Base-by-base conservation (phyloP, 2,888 invertebrate species). In the Siphonodentalium dalli region DNA sequence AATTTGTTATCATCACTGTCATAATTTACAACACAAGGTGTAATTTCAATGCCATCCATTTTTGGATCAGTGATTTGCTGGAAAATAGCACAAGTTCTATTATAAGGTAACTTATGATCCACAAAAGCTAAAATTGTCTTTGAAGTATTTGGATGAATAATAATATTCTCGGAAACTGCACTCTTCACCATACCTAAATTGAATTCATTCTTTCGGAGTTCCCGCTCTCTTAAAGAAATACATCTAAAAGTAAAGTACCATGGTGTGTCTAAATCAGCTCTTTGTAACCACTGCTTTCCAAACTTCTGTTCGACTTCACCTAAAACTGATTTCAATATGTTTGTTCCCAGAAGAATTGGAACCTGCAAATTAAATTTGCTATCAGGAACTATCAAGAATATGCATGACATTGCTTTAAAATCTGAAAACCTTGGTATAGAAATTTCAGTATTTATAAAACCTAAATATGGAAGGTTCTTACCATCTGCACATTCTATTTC, bases 401-500 rank as follows among this genome's bases (percentile, higher is more conserved):
- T 34, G 41, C 45, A 49, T n/a, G n/a, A 11, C 11, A 34, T 38
- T 11, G 26, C 27, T 11, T 20, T 6, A 13, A 24, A 15, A 1
- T 39, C 15, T 1, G 34, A 42, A 26, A 53, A 23, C 21, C 48
- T 46, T 8, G 26, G 13, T 27, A 35, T n/a, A 24, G 15, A 34
- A 3, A 54, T 27, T 8, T 23, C 21, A 8, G 35, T 34, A 27
- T 45, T 35, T 20, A 50, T 35, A n/a, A 40, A 52, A 8, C 56
- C 56, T 13, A 20, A 1, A 27, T 52, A 56, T 40, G 56, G 52
- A n/a, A 56, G 18, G 3, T 11, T 34, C 1, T 45, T 7, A 6
- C 57, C 57, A 37, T 54, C 58, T 6, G 52, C 52, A 35, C 52
- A 52, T 44, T 57, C 52, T 11, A 57, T 33, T 9, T 40, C 41